A percentile compares a stretch with the other conserved stretches of the same genome.
phyloP scores from a whole-genome alignment of 1,140 invertebrate genomes.

The Caenorhabditis elegans region WBcel235 BX284604.4:2542501-2543000 shows the following conservation, averaged over 20 bases:
- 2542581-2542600: no score
- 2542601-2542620: neutral
- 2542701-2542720: neutral
- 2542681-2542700: no score
- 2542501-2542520: no score
- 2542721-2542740: neutral
- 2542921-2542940: neutral
- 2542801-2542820: neutral
- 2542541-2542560: no score
- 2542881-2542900: no score
- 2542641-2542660: no score
- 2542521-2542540: no score
- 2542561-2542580: no score
- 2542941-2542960: neutral
- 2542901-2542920: neutral
- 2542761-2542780: conserved; percentile 26
- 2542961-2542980: neutral
- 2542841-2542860: neutral
- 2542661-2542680: no score
- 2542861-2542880: neutral
- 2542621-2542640: no score
- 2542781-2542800: conserved; percentile 29
- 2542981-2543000: neutral
- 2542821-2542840: neutral
- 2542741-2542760: conserved; percentile 21